Evolutionary conservation across 2,113 vertebrate species (phyloP).

Genomic region (Callopanchax toddi): DNA sequence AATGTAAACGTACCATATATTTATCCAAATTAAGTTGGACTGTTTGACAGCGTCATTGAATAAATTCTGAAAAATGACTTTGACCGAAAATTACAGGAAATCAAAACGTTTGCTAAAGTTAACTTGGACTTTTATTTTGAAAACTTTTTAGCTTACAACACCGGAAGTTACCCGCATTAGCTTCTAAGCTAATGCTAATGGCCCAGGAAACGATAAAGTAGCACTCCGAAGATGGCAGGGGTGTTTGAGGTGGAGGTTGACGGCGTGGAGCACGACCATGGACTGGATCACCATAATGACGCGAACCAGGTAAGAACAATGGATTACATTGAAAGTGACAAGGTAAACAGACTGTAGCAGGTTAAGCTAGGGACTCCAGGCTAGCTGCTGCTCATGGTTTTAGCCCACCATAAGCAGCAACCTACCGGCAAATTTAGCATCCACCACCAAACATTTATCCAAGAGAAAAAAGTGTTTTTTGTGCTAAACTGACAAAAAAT

Average conservation of each 20-base stretch:
- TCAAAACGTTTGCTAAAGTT: too few species aligned
- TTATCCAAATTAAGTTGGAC: too few species aligned
- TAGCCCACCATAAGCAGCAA: slow-evolving; percentile 41
- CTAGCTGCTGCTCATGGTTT: not conserved
- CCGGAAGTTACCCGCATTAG: slow-evolving; percentile 38
- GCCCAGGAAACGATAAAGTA: slow-evolving; percentile 60
- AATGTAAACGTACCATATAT: too few species aligned
- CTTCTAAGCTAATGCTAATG: slow-evolving; percentile 55
- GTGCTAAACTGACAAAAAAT: not conserved
- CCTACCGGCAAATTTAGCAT: slow-evolving; percentile 17
- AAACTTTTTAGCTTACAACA: not conserved
- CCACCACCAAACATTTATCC: not conserved
- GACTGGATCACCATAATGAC: slow-evolving; percentile 70
- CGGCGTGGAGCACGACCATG: slow-evolving; percentile 82
- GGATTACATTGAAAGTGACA: not conserved
- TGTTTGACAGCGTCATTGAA: too few species aligned
- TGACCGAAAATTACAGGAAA: too few species aligned
- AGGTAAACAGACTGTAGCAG: not conserved
- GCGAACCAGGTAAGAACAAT: slow-evolving; percentile 65
- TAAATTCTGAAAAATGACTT: too few species aligned
- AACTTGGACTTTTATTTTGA: slow-evolving; percentile 43
- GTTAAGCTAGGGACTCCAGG: not conserved
- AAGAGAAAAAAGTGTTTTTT: not conserved
- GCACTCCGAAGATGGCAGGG: slow-evolving; percentile 82
- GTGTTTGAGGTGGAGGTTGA: slow-evolving; percentile 86